These are phyloP conservation scores for Hylyphantes graminicola DNA, from an alignment of 1,140 invertebrate species.

Conservation along the genomic window DNA sequence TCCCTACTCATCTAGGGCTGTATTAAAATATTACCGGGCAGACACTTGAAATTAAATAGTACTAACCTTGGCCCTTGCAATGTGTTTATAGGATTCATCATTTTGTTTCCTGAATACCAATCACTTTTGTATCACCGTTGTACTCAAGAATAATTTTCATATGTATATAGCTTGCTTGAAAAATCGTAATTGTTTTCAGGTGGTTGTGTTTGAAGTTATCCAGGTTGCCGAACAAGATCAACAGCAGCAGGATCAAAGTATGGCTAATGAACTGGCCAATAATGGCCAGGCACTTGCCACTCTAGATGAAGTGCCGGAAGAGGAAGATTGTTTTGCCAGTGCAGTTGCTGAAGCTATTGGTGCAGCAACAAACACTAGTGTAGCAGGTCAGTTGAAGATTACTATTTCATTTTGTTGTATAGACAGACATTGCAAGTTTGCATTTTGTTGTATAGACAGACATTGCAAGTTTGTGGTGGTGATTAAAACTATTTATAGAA, in stretches of 20 bases:
- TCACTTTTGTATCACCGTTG: neutral
- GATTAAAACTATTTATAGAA: neutral
- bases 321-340: conserved; percentile 47
- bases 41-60: neutral
- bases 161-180: too few species aligned
- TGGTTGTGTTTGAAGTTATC: conserved; percentile 64
- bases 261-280: neutral
- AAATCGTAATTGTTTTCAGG: conserved; percentile 15
- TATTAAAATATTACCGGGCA: too few species aligned
- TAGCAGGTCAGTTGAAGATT: conserved; percentile 18
- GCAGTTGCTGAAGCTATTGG: conserved; percentile 52
- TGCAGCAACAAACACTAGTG: neutral
- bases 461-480: neutral
- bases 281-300: conserved; percentile 37
- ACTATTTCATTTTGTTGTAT: neutral
- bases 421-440: too few species aligned
- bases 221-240: conserved; percentile 18
- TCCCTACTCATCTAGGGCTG: too few species aligned
- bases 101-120: neutral
- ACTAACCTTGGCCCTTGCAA: neutral
- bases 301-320: conserved; percentile 35
- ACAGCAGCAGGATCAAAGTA: too few species aligned
- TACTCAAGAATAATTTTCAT: too few species aligned
- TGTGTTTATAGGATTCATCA: neutral
- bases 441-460: too few species aligned